Conservation (phyloP, 1,140 invertebrate species). For the Mizuhopecten yessoensis region DNA sequence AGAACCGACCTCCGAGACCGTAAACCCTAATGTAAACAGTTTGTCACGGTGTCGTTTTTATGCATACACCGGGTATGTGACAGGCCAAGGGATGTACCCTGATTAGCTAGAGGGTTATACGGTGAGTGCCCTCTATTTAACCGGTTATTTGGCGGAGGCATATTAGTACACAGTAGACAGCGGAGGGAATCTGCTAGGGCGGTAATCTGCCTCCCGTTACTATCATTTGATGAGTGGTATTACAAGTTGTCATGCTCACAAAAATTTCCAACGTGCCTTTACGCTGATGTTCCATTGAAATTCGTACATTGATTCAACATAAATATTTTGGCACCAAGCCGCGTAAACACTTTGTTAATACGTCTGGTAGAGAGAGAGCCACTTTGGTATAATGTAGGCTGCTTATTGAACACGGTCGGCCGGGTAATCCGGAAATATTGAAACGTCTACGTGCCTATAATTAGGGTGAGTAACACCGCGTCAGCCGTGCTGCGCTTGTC, state of each 20-base stretch:
- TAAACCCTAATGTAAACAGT: too few relatives aligned
- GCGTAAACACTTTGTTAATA: constrained; percentile 39
- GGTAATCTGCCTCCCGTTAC: constrained; percentile 16
- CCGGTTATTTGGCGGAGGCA: not conserved
- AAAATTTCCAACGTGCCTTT: constrained; percentile 13
- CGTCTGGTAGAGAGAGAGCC: constrained; percentile 22
- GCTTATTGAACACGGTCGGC: constrained; percentile 36
- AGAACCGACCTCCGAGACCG: too few relatives aligned
- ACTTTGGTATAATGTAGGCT: constrained; percentile 25
- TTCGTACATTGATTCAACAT: constrained; percentile 20
- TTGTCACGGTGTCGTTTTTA: too few relatives aligned
- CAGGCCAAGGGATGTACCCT: too few relatives aligned
- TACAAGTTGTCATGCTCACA: constrained; percentile 26
- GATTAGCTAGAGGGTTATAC: not conserved
- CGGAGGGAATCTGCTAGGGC: not conserved
- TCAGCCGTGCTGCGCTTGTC: constrained; percentile 36
- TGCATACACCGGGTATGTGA: too few relatives aligned
- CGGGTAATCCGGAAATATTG: constrained; percentile 37
- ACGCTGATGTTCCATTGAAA: constrained; percentile 28
- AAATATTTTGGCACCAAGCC: constrained; percentile 38
- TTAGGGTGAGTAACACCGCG: constrained; percentile 36
- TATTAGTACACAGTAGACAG: not conserved
- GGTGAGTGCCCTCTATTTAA: not conserved
- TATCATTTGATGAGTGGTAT: not conserved
- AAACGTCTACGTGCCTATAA: constrained; percentile 38